Evolutionary conservation across 2,797 vertebrate species (phyloP), one percentile per base, ranked within the genome.

Genomic region (Phrynocephalus forsythii): DNA sequence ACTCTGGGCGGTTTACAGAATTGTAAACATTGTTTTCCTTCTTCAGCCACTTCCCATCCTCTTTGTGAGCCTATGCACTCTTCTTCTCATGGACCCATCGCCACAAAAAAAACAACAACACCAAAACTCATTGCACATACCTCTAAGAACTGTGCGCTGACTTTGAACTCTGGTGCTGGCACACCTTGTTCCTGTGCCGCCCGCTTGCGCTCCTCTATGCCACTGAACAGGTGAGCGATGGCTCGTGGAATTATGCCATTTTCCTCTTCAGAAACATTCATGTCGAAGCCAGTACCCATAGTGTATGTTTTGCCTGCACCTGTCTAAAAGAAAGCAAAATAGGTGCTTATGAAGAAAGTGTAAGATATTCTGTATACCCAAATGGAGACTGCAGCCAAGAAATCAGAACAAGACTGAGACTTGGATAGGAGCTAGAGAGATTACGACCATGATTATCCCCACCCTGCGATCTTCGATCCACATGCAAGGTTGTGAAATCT

Each of bases 111-210:
- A 33, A 33, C 33, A 33, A 52, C 22, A 0, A 6, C 56, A 60
- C 8, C 38, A 44, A 60, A 60, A 60, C 6, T 16, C 0, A 2
- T 38, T 68, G 0, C 68, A 92, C 96, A 30, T 93, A 99, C 99
- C 98, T 99, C 99, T 73, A 99, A 96, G 94, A 99, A 99, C 94
- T 99, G 99, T 50, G 99, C 98, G 87, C 97, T 99, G 97, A 99
- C 98, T 99, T 99, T 99, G 94, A 99, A 99, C 91, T 99, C 98
- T 0, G 99, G 98, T 0, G 97, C 96, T 0, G 97, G 95, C 60
- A 88, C 5, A 0, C 98, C 97, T 0, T 93, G 92, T 26, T 97
- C 96, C 95, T 96, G 97, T 0, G 98, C 97, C 0, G 82, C 95
- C 0, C 26, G 85, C 91, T 93, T 97, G 82, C 98, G 96, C 89